phyloP scores from a whole-genome alignment of 2,113 vertebrate genomes.

The Athene noctua region DNA sequence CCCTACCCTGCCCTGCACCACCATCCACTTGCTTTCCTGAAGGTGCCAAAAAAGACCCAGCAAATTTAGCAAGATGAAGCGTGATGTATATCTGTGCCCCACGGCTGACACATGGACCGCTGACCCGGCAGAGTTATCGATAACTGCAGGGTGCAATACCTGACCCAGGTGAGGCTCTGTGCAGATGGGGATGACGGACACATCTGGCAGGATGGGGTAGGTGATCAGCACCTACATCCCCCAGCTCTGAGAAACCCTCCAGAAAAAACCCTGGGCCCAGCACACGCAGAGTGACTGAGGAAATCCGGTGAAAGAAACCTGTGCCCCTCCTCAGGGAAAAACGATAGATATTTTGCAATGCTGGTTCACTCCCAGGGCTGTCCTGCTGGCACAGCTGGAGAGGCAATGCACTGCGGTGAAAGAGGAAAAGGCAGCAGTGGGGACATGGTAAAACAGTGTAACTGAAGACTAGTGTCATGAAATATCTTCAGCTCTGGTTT shows the following conservation, averaged over 20 bases:
- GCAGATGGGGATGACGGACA: accelerated
- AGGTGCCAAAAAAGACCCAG: neutral
- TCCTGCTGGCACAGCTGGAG: neutral
- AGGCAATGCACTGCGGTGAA: accelerated
- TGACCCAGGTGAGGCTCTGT: neutral
- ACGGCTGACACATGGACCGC: accelerated
- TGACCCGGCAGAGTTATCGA: neutral
- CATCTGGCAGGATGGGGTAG: neutral
- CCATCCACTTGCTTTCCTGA: accelerated
- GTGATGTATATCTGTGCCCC: neutral
- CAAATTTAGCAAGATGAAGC: accelerated
- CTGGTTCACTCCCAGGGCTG: neutral
- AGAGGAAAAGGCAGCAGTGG: neutral
- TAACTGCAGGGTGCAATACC: accelerated
- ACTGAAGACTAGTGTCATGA: neutral
- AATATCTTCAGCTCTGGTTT: neutral
- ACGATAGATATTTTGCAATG: neutral
- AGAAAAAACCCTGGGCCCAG: neutral
- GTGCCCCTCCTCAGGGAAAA: neutral
- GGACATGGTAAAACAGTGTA: neutral
- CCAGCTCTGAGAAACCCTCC: neutral
- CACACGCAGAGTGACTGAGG: accelerated
- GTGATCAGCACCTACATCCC: neutral
- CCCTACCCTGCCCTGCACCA: neutral
- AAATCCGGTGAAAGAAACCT: neutral